Base-by-base conservation (phyloP, 2,888 invertebrate genomes). In the Julus scandinavius region DNA sequence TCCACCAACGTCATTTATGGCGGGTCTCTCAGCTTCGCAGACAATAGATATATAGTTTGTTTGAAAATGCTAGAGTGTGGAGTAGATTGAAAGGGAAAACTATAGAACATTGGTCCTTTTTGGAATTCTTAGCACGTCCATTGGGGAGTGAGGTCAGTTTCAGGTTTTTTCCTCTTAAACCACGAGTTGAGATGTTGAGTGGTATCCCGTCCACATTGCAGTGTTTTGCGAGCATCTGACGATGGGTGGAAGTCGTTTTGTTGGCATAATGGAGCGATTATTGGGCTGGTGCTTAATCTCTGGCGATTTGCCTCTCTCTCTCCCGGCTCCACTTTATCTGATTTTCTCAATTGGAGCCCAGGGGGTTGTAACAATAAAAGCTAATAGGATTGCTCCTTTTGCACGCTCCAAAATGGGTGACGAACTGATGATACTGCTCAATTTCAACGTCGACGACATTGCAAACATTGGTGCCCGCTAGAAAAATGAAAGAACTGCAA, bases 301-400 rank as follows among this genome's bases (percentile, higher is more conserved):
- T 80, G 80, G 80, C 80, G 80, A 80, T 80, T 80, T 80, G 80
- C 80, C 80, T 80, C 80, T 80, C 80, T 80, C 80, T 80, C 80
- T 72, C 38, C 1, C 38, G 38, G 80, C 80, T 80, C 80, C 80
- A 80, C 80, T 80, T 80, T 80, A 80, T 80, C 80, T 80, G 80
- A 80, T 80, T 80, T 80, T 80, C 80, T 38, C 80, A 80, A 80
- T 80, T 80, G 80, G 80, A 80, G 80, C 80, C 80, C 80, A 80
- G 80, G 80, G 80, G 80, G 80, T 20, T 80, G 80, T 80, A 80
- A 80, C 80, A 20, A 80, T 80, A 80, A 80, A 80, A 80, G 80
- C 80, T 80, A 80, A 80, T 80, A 80, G 80, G 80, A 80, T 80
- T 38, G 80, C 80, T 80, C 80, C 80, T 38, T 80, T 29, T 13